A percentile compares a stretch with the other conserved stretches of the same genome.
These are phyloP conservation scores for Prochilodus magdalenae DNA, from an alignment of 2,113 vertebrate genomes.

Conservation along the genomic window DNA sequence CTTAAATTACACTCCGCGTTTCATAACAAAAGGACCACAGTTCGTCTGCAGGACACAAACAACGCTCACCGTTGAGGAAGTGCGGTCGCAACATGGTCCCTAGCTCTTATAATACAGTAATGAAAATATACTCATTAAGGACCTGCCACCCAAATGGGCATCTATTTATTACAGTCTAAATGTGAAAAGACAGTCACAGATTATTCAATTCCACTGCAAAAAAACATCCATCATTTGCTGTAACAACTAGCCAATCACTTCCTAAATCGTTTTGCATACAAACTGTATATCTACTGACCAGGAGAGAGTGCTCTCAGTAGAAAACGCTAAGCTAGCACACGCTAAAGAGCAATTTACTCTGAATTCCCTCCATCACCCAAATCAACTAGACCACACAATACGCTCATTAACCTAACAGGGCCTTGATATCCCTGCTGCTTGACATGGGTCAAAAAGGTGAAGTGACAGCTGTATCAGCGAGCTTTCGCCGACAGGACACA, in stretches of 20 bases:
- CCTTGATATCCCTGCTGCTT: constrained; percentile 7
- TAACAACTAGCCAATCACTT: background rate
- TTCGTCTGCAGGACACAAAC: constrained; percentile 47
- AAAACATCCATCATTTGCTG: background rate
- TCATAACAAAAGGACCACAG: constrained; percentile 29
- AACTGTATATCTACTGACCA: background rate
- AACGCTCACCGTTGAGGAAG: constrained; percentile 5
- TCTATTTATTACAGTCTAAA: background rate
- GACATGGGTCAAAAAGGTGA: constrained; percentile 41
- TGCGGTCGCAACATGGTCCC: background rate
- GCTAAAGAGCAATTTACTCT: background rate
- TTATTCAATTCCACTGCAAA: background rate
- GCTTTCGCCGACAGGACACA: constrained; percentile 26
- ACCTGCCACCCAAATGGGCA: background rate
- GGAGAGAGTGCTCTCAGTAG: background rate
- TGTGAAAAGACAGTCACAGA: background rate
- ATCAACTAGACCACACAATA: constrained; percentile 25
- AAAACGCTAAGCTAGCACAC: background rate
- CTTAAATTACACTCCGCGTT: constrained; percentile 49
- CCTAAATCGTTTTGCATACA: background rate
- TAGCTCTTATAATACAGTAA: background rate
- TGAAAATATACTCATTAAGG: background rate
- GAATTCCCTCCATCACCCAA: background rate
- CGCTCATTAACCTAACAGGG: constrained; percentile 42
- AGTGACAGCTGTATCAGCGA: constrained; percentile 19